Evolutionary conservation across 2,888 invertebrate genomes (phyloP).

Genomic region (Cryptosula pallasiana): DNA sequence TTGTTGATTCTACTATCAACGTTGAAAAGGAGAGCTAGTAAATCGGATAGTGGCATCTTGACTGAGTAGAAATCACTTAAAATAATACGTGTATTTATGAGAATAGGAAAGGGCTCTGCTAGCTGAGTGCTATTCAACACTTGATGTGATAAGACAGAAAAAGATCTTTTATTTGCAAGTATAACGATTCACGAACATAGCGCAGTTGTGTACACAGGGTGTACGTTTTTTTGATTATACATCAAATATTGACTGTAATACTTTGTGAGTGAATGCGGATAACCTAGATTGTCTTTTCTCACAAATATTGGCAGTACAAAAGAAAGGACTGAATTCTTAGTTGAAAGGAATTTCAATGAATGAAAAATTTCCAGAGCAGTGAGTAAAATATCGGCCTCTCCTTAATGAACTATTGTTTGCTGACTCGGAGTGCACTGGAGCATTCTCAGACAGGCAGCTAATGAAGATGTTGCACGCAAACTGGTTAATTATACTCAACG

Average conservation of each 20-base stretch:
- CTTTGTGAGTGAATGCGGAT: background rate
- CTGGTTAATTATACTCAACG: no score
- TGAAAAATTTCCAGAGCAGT: no score
- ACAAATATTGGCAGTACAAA: no score
- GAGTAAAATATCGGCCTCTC: no score
- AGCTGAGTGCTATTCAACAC: background rate
- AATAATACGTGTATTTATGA: constrained; percentile 2
- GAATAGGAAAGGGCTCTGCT: background rate
- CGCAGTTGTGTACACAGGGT: constrained; percentile 10
- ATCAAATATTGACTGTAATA: background rate
- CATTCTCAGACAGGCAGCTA: no score
- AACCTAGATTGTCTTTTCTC: background rate
- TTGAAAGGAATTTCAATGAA: no score
- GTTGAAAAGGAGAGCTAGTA: no score
- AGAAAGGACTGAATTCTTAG: no score
- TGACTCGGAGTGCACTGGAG: background rate
- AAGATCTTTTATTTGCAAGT: constrained; percentile 4
- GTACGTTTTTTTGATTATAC: background rate
- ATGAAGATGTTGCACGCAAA: no score
- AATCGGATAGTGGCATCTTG: background rate
- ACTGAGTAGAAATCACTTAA: constrained; percentile 16
- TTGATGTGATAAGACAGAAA: background rate
- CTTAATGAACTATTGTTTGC: background rate
- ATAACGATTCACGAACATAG: background rate
- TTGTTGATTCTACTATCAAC: no score